Evolutionary conservation across 2,113 vertebrate species (phyloP).

Genomic region (Balaeniceps rex): DNA sequence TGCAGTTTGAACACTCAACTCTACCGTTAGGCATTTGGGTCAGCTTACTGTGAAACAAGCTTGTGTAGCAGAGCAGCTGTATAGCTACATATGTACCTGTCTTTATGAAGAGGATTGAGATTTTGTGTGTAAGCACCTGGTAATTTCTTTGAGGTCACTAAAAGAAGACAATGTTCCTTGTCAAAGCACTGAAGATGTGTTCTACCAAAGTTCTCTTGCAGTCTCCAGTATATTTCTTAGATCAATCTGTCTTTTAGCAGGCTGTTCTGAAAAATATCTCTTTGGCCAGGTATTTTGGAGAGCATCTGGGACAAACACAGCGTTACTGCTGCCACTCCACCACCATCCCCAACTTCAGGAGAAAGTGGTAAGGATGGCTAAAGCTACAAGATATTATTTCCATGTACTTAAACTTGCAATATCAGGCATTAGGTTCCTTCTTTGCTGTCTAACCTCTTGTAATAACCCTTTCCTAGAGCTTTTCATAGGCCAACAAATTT

Average conservation of each 20-base stretch:
- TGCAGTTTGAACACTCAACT: not conserved
- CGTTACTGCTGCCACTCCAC: slow-evolving; percentile 91
- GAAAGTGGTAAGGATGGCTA: slow-evolving; percentile 82
- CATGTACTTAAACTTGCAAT: not conserved
- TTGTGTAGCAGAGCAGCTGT: not conserved
- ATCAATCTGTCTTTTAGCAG: not conserved
- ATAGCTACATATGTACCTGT: not conserved
- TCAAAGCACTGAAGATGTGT: not conserved
- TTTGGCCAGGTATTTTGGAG: slow-evolving; percentile 88
- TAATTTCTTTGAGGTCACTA: not conserved
- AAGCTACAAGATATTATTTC: not conserved
- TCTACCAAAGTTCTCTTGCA: not conserved
- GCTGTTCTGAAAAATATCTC: not conserved
- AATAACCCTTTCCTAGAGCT: not conserved
- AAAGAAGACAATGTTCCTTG: not conserved
- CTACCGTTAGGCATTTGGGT: not conserved
- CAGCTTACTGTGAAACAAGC: accelerated
- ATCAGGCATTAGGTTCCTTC: not conserved
- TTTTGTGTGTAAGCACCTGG: not conserved
- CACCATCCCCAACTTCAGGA: slow-evolving; percentile 93
- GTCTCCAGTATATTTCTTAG: not conserved
- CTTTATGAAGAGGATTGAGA: not conserved
- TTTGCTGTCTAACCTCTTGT: not conserved
- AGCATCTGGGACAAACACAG: slow-evolving; percentile 98
- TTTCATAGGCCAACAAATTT: not conserved